Evolutionary conservation across 2,888 invertebrate genomes (phyloP), one percentile per base, ranked within the genome.

Genomic region (Luperina nickerlii): DNA sequence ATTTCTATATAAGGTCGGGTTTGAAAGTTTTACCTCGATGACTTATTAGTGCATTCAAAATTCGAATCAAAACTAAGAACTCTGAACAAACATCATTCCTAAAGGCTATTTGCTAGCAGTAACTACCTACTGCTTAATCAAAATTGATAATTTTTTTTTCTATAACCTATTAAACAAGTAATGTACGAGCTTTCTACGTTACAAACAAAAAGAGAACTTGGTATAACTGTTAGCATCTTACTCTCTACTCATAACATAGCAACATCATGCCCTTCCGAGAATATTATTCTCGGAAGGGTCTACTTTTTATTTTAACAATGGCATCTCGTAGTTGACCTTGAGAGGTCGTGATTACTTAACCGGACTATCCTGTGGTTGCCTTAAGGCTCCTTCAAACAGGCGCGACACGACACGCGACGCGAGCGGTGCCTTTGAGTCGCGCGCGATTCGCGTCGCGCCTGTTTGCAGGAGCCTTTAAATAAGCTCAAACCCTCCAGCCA

Each of bases 31-130:
- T 66, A 42, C 24, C 11, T 66, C 51, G 27, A 68, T 68, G 38
- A 60, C 18, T 76, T 54, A 60, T 54, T 54, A 45, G 32, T 70
- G 51, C 0, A 45, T 32, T 69, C 11, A 15, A 45, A 48, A 54
- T 65, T 77, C 18, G 20, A 82, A n/a, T 81, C 24, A 24, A 54
- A 65, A 32, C 32, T 13, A n/a, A 80, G 45, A 32, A 8, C 7
- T 54, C 8, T 7, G 27, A 66, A 13, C 15, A 78, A 54, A 11
- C 2, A 27, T 7, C 6, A 48, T 54, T n/a, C 1, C 0, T 48
- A 13, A 13, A 32, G 18, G 5, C 24, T 57, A 27, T 54, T 75
- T 57, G 18, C 20, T 54, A 54, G 51, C 27, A 45, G 24, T 27
- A 24, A 13, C 5, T 27, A 20, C 11, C 2, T n/a, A 48, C 42